phyloP scores from a whole-genome alignment of 2,888 invertebrate species.

The Diarsia brunnea region DNA sequence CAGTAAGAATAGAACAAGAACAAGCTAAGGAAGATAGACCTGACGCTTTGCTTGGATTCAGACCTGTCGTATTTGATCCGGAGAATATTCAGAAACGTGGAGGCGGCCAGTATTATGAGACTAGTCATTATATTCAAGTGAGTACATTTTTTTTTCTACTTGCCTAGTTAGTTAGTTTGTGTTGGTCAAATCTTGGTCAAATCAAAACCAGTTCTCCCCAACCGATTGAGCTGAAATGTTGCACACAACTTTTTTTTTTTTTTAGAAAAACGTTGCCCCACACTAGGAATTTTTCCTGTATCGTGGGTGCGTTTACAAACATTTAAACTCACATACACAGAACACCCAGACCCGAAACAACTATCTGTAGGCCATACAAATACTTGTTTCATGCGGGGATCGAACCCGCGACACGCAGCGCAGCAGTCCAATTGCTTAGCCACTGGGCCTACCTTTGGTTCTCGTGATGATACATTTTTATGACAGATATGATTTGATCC shows the following conservation, averaged over 20 bases:
- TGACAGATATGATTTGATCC: too few species aligned
- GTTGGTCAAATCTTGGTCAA: slow-evolving; percentile 1
- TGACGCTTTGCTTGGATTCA: slow-evolving; percentile 59
- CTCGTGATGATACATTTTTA: neutral
- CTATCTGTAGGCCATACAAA: too few species aligned
- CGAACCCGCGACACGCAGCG: too few species aligned
- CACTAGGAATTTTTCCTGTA: too few species aligned
- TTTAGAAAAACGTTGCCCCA: too few species aligned
- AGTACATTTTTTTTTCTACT: neutral
- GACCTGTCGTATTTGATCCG: slow-evolving; percentile 69
- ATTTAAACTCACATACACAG: too few species aligned
- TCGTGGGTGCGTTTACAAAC: too few species aligned
- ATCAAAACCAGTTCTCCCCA: neutral
- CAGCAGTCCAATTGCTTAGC: too few species aligned
- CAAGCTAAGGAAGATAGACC: slow-evolving; percentile 30
- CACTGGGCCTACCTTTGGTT: too few species aligned
- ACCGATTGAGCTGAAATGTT: neutral
- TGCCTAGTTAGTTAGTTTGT: neutral
- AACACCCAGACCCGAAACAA: too few species aligned
- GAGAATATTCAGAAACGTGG: slow-evolving; percentile 55
- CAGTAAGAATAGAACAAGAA: slow-evolving; percentile 12
- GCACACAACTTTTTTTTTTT: too few species aligned
- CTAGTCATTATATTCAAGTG: slow-evolving; percentile 4
- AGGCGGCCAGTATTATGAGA: slow-evolving; percentile 18
- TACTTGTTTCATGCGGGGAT: too few species aligned